These are phyloP conservation scores for Leptothorax acervorum DNA, from an alignment of 2,888 invertebrate species.

Conservation along the genomic window DNA sequence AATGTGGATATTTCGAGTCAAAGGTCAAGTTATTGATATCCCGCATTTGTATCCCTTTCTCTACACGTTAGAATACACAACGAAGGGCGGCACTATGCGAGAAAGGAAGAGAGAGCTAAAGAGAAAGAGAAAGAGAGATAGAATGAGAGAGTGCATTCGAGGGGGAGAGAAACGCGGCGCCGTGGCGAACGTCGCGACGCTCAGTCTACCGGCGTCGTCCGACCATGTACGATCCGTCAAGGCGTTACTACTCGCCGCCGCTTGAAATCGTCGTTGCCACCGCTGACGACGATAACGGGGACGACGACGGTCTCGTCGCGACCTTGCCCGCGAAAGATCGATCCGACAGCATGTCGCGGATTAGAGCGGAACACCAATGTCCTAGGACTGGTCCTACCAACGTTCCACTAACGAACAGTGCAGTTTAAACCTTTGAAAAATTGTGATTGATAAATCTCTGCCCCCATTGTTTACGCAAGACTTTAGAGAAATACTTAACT, in stretches of 20 bases:
- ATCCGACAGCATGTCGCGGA: conserved; percentile 30
- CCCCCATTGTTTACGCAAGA: not conserved
- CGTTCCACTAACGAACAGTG: not conserved
- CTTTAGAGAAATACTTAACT: not conserved
- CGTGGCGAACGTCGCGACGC: conserved; percentile 82
- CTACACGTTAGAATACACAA: not conserved
- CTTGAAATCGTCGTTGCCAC: conserved; percentile 39
- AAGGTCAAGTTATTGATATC: conserved; percentile 4
- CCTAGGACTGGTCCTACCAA: not conserved
- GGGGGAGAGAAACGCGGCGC: conserved; percentile 77
- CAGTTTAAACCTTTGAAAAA: not conserved
- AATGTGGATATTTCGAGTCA: not conserved
- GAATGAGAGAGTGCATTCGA: conserved; percentile 30
- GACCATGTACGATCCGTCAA: conserved; percentile 74
- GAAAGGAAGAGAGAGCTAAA: not conserved
- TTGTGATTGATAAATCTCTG: not conserved
- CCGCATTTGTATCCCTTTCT: conserved; percentile 28
- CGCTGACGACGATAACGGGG: conserved; percentile 18
- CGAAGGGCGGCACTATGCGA: not conserved
- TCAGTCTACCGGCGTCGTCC: conserved; percentile 84
- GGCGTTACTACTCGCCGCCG: conserved; percentile 40
- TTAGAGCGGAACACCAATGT: conserved; percentile 14
- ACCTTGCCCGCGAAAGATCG: conserved; percentile 57
- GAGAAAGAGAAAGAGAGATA: conserved; percentile 50
- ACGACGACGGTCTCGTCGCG: conserved; percentile 45